Evolutionary conservation across 2,113 vertebrate genomes (phyloP), one percentile per base, ranked within the genome.

Genomic region (Zootoca vivipara): DNA sequence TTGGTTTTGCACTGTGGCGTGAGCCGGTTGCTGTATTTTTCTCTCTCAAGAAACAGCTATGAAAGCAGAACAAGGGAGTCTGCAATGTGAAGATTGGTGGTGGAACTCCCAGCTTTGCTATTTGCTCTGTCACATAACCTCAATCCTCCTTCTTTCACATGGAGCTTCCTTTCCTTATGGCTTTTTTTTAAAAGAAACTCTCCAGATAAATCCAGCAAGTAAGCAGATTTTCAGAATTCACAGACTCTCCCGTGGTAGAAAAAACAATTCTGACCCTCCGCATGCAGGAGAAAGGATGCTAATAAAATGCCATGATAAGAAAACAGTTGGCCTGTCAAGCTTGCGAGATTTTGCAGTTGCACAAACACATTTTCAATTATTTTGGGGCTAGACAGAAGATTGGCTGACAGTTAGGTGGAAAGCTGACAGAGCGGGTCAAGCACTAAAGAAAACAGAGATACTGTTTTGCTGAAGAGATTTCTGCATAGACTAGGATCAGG

Each of bases 361-460:
- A 87, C 85, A 83, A 73, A 78, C 52, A 74, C 38, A 64, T 79
- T 84, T 90, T 74, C 65, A 83, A 18, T 90, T 87, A 78, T 70
- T 78, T 40, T 70, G 52, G 74, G 81, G 52, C 16, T 78, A 28
- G 26, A 77, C 6, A 30, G 80, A 87, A 83, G 24, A 12, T 30
- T 18, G 40, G 16, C 26, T 56, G 67, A 80, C 89, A 79, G 35
- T 46, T n/a, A 81, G 58, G 8, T 75, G 58, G 72, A 70, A 78
- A 81, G 67, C 38, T n/a, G 88, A 56, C 69, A 52, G 20, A 52
- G 24, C n/a, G 75, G 77, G 30, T 85, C 70, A 78, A 72, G 56
- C 62, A 85, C 85, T 46, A 46, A 40, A 65, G 40, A 78, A 84
- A 90, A 42, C 26, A 58, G 46, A 85, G 35, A 65, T 69, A 28